These are phyloP conservation scores for Diplolepis rosae DNA, from an alignment of 2,888 invertebrate species.

Conservation along the genomic window DNA sequence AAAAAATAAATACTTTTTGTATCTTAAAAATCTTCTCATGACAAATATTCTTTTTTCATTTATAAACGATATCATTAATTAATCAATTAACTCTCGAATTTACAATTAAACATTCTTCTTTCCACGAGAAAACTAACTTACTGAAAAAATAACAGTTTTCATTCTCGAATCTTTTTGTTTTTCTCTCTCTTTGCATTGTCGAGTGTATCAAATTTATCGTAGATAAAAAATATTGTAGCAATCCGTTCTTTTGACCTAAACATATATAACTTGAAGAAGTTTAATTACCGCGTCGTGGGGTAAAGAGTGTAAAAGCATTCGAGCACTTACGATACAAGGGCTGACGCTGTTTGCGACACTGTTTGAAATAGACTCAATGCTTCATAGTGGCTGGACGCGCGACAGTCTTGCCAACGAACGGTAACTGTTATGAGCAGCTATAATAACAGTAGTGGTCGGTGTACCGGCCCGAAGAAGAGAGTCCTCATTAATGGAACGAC, in stretches of 20 bases:
- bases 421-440: constrained; percentile 69
- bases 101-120: no score
- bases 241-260: background rate
- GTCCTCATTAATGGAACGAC: constrained; percentile 70
- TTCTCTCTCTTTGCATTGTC: no score
- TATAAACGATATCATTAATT: no score
- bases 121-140: no score
- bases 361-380: constrained; percentile 66
- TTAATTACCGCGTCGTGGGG: constrained; percentile 49
- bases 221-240: no score
- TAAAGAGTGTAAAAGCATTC: constrained; percentile 38
- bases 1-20: no score
- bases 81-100: no score
- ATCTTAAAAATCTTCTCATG: no score
- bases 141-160: no score
- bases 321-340: constrained; percentile 59
- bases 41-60: no score
- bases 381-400: constrained; percentile 56
- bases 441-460: constrained; percentile 62
- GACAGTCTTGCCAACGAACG: constrained; percentile 58
- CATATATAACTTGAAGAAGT: constrained; percentile 33
- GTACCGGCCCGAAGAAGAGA: constrained; percentile 49
- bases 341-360: constrained; percentile 60
- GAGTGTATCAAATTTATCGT: no score
- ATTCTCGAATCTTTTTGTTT: no score